Conservation (phyloP, 2,797 vertebrate genomes). For the Heteromormyrus szaboi region DNA sequence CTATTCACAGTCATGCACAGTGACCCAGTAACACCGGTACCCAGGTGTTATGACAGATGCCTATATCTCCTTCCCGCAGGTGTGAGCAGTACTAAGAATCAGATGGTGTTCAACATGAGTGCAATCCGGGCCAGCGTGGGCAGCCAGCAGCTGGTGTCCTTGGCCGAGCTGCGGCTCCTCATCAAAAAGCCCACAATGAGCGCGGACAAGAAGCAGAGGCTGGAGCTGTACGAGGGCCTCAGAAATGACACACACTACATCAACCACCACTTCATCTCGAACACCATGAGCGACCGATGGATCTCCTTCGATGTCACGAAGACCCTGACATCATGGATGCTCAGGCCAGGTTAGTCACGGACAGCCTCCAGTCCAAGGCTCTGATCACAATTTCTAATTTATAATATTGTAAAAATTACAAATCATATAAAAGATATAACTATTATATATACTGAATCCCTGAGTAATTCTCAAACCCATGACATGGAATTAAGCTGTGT, state of each 20-base stretch:
- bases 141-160: slow-evolving; percentile 38
- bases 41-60: not conserved
- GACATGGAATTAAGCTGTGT: not conserved
- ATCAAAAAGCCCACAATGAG: slow-evolving; percentile 26
- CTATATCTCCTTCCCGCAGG: slow-evolving; percentile 16
- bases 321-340: slow-evolving; percentile 58
- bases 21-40: not conserved
- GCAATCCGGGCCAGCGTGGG: slow-evolving; percentile 45
- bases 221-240: slow-evolving; percentile 58
- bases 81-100: not conserved
- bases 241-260: slow-evolving; percentile 43
- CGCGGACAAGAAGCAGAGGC: slow-evolving; percentile 37
- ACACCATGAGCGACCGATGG: slow-evolving; percentile 43
- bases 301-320: slow-evolving; percentile 67
- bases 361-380: not conserved
- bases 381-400: not conserved
- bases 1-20: not conserved
- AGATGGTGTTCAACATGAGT: slow-evolving; percentile 51
- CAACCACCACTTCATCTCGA: slow-evolving; percentile 50
- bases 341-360: slow-evolving; percentile 43
- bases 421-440: no score
- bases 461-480: not conserved
- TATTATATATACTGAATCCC: not conserved
- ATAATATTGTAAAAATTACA: not conserved
- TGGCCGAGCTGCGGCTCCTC: slow-evolving; percentile 62